Percentiles rank a stretch among this genome's conserved stretches.
phyloP scores from a whole-genome alignment of 2,113 vertebrate species.

The rat (Rattus norvegicus) region GRCr8 NC_086024.1:35242501-35243000 shows the following conservation, averaged over 20 bases:
- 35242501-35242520: background rate
- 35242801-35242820: background rate
- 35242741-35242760: background rate
- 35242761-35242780: background rate
- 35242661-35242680: background rate
- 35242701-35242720: background rate
- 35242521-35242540: accelerated
- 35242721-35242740: background rate
- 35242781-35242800: background rate
- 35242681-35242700: background rate
- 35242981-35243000: background rate
- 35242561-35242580: background rate
- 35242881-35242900: background rate
- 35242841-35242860: accelerated
- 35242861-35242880: background rate
- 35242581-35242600: background rate
- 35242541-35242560: background rate
- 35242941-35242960: background rate
- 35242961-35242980: background rate
- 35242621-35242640: background rate
- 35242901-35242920: background rate
- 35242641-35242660: background rate
- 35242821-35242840: background rate
- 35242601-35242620: background rate
- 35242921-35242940: background rate